phyloP scores from a whole-genome alignment of 64 coral and sea anemone species.

The Montipora sp. region DNA sequence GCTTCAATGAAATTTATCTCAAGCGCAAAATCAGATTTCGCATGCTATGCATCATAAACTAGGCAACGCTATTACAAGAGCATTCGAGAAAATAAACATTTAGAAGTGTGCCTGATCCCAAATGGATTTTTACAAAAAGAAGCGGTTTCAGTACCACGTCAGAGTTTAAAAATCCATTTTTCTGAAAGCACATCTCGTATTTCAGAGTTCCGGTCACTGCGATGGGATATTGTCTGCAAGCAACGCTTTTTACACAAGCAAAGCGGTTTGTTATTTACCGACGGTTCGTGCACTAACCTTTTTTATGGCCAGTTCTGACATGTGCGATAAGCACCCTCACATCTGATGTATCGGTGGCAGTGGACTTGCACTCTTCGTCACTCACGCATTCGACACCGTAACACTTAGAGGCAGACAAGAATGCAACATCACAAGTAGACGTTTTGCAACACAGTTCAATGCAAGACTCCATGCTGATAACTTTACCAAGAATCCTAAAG shows the following conservation, averaged over 20 bases:
- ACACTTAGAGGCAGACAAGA: slow-evolving; percentile 94
- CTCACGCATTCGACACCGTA: slow-evolving; percentile 99
- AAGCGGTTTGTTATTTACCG: not conserved
- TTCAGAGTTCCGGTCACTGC: not conserved
- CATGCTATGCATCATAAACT: not conserved
- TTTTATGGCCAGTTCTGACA: slow-evolving; percentile 88
- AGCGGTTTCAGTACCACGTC: not conserved
- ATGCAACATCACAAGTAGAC: slow-evolving; percentile 93
- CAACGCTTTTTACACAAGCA: not conserved
- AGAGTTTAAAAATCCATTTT: not conserved
- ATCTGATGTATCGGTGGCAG: slow-evolving; percentile 97
- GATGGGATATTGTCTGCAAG: not conserved
- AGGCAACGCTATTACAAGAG: not conserved
- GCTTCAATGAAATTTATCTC: slow-evolving; percentile 69
- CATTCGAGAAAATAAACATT: not conserved
- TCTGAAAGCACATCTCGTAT: not conserved
- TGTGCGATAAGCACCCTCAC: slow-evolving; percentile 97
- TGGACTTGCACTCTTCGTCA: slow-evolving; percentile 95
- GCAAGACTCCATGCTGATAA: slow-evolving; percentile 97
- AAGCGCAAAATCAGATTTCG: slow-evolving; percentile 60
- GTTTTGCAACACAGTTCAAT: slow-evolving; percentile 99
- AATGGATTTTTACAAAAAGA: not conserved
- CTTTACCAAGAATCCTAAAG: slow-evolving; percentile 93
- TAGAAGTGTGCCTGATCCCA: not conserved
- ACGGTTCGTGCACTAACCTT: slow-evolving; percentile 76